Evolutionary conservation across 1,140 invertebrate species (phyloP).

Genomic region (Lutraria rhynchaena): DNA sequence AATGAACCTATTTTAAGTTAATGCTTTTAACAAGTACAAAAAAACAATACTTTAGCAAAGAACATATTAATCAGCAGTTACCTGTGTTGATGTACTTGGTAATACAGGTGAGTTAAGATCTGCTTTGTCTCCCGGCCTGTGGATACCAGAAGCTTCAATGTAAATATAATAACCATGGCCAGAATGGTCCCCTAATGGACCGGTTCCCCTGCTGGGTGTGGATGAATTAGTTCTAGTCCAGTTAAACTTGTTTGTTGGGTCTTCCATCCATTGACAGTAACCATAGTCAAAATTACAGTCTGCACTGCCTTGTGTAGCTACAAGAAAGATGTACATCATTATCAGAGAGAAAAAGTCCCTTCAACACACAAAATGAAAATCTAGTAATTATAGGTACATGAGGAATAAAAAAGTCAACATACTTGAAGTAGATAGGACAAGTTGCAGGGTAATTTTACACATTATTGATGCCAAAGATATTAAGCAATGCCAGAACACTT

Average conservation of each 20-base stretch:
- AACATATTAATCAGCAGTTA: no score
- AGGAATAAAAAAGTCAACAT: no score
- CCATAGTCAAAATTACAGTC: conserved; percentile 69
- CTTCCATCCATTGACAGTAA: conserved; percentile 68
- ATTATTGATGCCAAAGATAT: no score
- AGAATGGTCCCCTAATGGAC: conserved; percentile 83
- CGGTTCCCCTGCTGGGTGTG: conserved; percentile 69
- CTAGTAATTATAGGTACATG: no score
- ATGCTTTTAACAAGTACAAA: no score
- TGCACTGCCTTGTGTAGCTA: neutral
- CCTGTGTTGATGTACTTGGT: conserved; percentile 54
- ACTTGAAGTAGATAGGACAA: no score
- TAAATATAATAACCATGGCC: conserved; percentile 71
- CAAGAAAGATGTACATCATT: neutral
- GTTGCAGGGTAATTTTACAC: no score
- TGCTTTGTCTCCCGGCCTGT: conserved; percentile 66
- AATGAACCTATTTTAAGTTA: no score
- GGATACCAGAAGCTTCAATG: conserved; percentile 64
- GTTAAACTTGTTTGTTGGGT: conserved; percentile 64
- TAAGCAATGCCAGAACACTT: no score
- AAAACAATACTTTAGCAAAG: no score
- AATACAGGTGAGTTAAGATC: conserved; percentile 65
- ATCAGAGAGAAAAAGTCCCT: no score
- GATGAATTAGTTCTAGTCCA: conserved; percentile 65
- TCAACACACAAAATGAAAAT: no score